These are phyloP conservation scores for Neoaliturus tenellus DNA, from an alignment of 2,888 invertebrate genomes.

Conservation along the genomic window DNA sequence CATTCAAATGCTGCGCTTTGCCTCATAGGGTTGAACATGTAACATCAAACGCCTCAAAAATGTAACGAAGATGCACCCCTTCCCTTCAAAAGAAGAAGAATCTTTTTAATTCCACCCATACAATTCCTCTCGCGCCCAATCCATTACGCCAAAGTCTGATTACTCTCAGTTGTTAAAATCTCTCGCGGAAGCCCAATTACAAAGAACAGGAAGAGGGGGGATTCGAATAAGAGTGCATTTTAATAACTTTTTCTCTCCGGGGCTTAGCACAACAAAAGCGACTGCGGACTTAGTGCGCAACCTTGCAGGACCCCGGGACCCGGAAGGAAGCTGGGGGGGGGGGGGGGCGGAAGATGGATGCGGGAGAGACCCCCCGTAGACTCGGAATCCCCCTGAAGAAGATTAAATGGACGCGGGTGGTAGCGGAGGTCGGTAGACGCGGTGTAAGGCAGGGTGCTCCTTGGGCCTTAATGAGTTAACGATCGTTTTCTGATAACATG, in stretches of 20 bases:
- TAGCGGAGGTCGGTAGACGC: not conserved
- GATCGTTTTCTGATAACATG: constrained; percentile 59
- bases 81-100: too few relatives aligned
- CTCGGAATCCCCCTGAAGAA: constrained; percentile 64
- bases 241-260: constrained; percentile 42
- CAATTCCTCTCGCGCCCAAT: not conserved
- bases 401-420: constrained; percentile 63
- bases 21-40: too few relatives aligned
- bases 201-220: constrained; percentile 18
- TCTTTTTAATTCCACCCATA: not conserved
- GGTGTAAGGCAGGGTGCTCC: constrained; percentile 46
- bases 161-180: not conserved
- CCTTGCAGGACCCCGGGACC: constrained; percentile 66
- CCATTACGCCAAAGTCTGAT: not conserved
- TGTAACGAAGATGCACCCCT: too few relatives aligned
- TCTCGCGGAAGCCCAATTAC: not conserved
- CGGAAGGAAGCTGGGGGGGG: constrained; percentile 63
- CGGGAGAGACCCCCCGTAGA: constrained; percentile 64
- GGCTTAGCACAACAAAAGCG: constrained; percentile 41
- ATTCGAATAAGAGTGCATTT: constrained; percentile 40
- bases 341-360: constrained; percentile 65
- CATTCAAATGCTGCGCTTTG: too few relatives aligned
- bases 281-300: constrained; percentile 38
- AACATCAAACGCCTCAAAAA: too few relatives aligned
- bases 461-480: constrained; percentile 67